A percentile compares a stretch with the other conserved stretches of the same genome.
These are phyloP conservation scores for Philereme vetulata DNA, from an alignment of 2,888 invertebrate species.

Conservation along the genomic window DNA sequence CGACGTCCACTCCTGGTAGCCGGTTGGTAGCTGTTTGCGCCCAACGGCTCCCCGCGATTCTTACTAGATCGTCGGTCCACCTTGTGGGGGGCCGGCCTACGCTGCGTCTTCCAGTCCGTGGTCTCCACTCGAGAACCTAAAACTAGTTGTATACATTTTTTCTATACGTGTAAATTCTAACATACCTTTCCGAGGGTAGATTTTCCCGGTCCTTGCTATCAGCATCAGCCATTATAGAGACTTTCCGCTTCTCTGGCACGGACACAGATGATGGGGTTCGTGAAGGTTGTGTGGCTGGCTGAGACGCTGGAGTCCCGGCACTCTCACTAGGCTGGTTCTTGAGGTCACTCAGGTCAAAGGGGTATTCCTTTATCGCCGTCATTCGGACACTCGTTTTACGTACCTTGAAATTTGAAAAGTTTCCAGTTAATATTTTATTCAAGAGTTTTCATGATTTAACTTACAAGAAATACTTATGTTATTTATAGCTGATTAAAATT, in stretches of 20 bases:
- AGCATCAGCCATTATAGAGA: constrained; percentile 85
- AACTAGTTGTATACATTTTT: too few species aligned
- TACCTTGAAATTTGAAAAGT: constrained; percentile 58
- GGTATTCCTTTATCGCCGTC: constrained; percentile 81
- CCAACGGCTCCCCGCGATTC: too few species aligned
- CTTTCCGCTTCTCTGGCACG: constrained; percentile 79
- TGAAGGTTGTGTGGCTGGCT: constrained; percentile 30
- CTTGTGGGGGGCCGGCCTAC: too few species aligned
- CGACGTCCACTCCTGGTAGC: too few species aligned
- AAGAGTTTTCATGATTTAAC: neutral
- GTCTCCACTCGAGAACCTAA: too few species aligned
- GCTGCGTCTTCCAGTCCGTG: too few species aligned
- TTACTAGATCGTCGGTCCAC: too few species aligned
- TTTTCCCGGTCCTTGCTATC: constrained; percentile 86
- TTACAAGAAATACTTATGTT: neutral
- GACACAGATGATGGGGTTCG: constrained; percentile 41
- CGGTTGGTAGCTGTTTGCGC: too few species aligned
- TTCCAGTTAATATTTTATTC: neutral
- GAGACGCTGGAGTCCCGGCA: constrained; percentile 36
- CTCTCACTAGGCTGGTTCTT: constrained; percentile 56
- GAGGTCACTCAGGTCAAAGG: constrained; percentile 78
- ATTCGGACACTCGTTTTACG: constrained; percentile 80
- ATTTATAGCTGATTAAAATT: neutral
- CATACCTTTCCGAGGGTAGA: constrained; percentile 85
- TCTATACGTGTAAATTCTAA: too few species aligned